Evolutionary conservation across 2,113 vertebrate genomes (phyloP).

Genomic region (Ammodytes dubius): DNA sequence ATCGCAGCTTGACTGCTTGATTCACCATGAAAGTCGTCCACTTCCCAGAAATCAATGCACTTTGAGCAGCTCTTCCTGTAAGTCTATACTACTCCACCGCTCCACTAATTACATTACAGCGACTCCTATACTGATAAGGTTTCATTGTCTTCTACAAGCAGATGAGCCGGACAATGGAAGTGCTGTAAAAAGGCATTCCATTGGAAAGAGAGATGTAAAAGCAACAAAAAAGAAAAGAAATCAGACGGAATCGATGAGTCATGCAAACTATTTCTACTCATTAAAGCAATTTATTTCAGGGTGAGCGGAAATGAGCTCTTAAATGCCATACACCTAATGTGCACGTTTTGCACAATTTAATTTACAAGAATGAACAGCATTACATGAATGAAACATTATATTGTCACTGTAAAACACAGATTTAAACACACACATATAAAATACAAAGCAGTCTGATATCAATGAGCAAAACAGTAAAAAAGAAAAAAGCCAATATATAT

Average conservation of each 20-base stretch:
- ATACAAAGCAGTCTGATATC: background rate
- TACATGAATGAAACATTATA: background rate
- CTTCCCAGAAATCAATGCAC: conserved; percentile 59
- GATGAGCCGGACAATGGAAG: background rate
- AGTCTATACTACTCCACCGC: conserved; percentile 41
- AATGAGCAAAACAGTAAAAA: background rate
- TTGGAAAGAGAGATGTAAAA: conserved; percentile 20
- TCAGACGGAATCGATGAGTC: background rate
- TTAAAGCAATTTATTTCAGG: background rate
- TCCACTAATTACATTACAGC: conserved; percentile 56
- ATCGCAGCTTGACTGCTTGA: conserved; percentile 35
- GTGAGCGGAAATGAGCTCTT: background rate
- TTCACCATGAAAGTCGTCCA: conserved; percentile 24
- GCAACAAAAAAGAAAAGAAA: background rate
- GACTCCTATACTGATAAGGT: conserved; percentile 23
- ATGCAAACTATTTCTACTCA: background rate
- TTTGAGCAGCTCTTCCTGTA: conserved; percentile 50
- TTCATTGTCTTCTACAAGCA: conserved; percentile 37
- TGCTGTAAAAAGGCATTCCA: conserved; percentile 17
- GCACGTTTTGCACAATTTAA: too few relatives aligned
- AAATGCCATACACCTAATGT: too few relatives aligned
- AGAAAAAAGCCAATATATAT: background rate
- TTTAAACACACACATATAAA: background rate
- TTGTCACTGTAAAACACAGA: background rate
- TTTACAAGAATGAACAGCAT: too few relatives aligned